Percentiles rank a stretch among this genome's conserved stretches.
These are phyloP conservation scores for Yponomeuta cagnagella DNA, from an alignment of 2,888 invertebrate genomes.

Conservation along the genomic window DNA sequence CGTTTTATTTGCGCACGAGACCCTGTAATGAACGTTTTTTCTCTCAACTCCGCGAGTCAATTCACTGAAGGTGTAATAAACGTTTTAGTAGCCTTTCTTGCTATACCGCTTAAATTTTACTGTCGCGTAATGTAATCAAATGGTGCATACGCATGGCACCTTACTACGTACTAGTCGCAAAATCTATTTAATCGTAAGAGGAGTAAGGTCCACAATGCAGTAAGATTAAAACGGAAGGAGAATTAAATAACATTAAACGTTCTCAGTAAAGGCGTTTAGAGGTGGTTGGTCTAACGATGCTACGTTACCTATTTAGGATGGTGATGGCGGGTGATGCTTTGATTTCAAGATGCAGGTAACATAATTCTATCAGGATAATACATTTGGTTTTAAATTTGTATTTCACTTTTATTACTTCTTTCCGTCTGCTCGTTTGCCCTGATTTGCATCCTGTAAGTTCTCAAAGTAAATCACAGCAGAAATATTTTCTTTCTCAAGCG, in stretches of 20 bases:
- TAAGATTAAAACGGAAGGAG: neutral
- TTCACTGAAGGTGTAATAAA: constrained; percentile 62
- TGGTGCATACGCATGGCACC: constrained; percentile 30
- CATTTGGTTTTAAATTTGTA: no score
- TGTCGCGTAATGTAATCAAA: constrained; percentile 42
- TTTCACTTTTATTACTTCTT: no score
- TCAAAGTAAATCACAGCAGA: no score
- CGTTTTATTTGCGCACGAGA: constrained; percentile 63
- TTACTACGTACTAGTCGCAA: constrained; percentile 19
- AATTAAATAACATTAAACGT: neutral
- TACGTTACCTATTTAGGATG: no score
- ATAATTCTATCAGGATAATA: no score
- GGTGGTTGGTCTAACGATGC: neutral
- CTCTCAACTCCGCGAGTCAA: constrained; percentile 52
- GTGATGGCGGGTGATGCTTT: no score
- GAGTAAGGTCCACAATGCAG: constrained; percentile 31
- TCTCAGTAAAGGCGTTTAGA: constrained; percentile 1
- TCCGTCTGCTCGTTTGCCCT: no score
- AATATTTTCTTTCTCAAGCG: no score
- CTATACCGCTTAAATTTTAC: constrained; percentile 41
- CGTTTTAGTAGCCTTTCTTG: constrained; percentile 39
- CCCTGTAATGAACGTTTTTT: constrained; percentile 70
- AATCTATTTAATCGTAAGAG: constrained; percentile 26
- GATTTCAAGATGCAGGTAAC: no score
- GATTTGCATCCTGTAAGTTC: no score